These are phyloP conservation scores for Epinotia bilunana DNA, from an alignment of 2,888 invertebrate species.

Conservation along the genomic window DNA sequence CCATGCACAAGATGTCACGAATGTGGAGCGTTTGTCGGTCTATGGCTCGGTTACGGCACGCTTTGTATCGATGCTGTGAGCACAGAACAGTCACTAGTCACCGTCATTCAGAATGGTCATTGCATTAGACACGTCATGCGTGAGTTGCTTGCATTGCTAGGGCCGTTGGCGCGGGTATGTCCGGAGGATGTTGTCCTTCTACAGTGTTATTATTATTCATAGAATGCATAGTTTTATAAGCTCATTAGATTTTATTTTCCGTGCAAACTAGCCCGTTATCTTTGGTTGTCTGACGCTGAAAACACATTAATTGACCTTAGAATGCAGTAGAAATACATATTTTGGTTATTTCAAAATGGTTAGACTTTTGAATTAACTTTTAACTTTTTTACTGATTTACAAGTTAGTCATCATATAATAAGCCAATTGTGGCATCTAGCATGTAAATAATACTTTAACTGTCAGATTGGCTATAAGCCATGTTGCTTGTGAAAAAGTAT, in stretches of 20 bases:
- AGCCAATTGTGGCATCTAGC: too few relatives aligned
- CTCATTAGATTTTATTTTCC: background rate
- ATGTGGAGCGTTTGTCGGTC: slow-evolving; percentile 8
- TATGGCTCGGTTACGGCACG: slow-evolving; percentile 20
- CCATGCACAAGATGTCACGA: background rate
- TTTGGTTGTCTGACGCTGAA: background rate
- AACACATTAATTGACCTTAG: background rate
- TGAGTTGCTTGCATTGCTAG: slow-evolving; percentile 10
- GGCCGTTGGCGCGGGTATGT: slow-evolving; percentile 32
- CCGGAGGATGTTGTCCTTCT: slow-evolving; percentile 6
- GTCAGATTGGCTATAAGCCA: too few relatives aligned
- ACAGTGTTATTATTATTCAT: background rate
- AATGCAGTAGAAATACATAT: background rate
- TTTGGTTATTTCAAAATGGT: too few relatives aligned
- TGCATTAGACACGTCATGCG: slow-evolving; percentile 29
- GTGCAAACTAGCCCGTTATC: background rate
- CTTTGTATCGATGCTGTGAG: slow-evolving; percentile 29
- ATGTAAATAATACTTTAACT: too few relatives aligned
- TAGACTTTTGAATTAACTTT: too few relatives aligned
- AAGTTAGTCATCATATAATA: too few relatives aligned
- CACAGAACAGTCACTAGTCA: slow-evolving; percentile 22
- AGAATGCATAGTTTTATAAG: background rate
- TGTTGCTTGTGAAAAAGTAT: too few relatives aligned
- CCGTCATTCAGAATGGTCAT: slow-evolving; percentile 26
- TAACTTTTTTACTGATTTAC: too few relatives aligned